Evolutionary conservation across 2,888 invertebrate species (phyloP), one percentile per base, ranked within the genome.

Genomic region (Poecilobothrus nobilitatus): DNA sequence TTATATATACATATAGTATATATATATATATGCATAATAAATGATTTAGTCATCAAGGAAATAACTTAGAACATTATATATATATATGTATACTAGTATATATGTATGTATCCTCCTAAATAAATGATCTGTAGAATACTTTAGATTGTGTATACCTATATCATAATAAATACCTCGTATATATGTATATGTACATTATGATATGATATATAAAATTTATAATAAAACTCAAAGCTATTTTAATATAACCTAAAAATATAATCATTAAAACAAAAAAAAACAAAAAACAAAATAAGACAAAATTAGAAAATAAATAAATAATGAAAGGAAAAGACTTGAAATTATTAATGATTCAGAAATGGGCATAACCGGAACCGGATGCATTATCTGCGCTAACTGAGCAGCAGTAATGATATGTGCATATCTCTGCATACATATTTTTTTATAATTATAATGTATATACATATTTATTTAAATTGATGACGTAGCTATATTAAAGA

Each of bases 341-440:
- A 37, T 69, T 71, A 53, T 71, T 71, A 73, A 73, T 73, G 70
- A 71, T 69, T 70, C 70, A 69, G 70, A 70, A 72, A 71, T 81
- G 80, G 81, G 81, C 80, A 79, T 80, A 81, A 81, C 81, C 81
- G 81, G 81, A 81, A 81, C 79, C 81, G 81, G 81, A 81, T 80
- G 80, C 80, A 81, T 81, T 81, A 81, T 81, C 80, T 81, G 81
- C 81, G 80, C 81, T 79, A 81, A 81, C 81, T 80, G 78, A 76
- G 77, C 77, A 65, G n/a, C 37, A 65, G 65, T 65, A 65, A 20
- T 53, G 53, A 53, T 53, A 53, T 53, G 27, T 41, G 12, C 41
- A 41, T 41, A 41, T 12, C 2, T n/a, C 15, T 41, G 2, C n/a
- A 53, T 53, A 18, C 18, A 15, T 18, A 53, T 12, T 53, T 53